Base-by-base conservation (phyloP, 2,888 invertebrate genomes). In the Abrostola tripartita region DNA sequence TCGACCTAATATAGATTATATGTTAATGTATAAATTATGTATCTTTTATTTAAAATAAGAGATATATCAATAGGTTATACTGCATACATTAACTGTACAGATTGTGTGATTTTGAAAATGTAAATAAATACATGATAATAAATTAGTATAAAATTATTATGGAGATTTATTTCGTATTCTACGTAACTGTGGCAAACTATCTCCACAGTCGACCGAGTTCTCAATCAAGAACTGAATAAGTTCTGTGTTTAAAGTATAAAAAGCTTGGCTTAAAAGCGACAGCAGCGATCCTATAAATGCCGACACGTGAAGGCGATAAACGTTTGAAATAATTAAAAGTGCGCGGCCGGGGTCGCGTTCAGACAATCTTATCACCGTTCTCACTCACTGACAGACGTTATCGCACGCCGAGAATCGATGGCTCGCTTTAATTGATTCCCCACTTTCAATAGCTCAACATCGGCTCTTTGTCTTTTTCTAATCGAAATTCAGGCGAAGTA, bases 351-450 rank as follows among this genome's bases (percentile, higher is more conserved):
- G 74, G 71, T 61, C 74, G 60, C 64, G 60, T 68, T 70, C 79
- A 67, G 75, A 84, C 81, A 81, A 81, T 83, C 85, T 88, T 90
- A 91, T 90, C 90, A 76, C 78, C 81, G 74, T 82, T 83, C 83
- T 85, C 88, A 81, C 80, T 85, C 81, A 78, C 84, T 86, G 90
- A 88, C 87, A 81, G 90, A 88, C 91, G 83, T 89, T 91, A 92
- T 91, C 92, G 90, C 75, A 62, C 60, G 69, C 69, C 73, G 75
- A 84, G 84, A 88, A 94, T 93, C 93, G 90, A 94, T 91, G 91
- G 91, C 85, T 81, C 86, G 81, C 90, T 92, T 93, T 94, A 94
- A 94, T 94, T 94, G 94, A 93, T 93, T 93, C 90, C 85, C 89
- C 82, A 85, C 84, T 88, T 85, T 82, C 83, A 85, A 81, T 84